Evolutionary conservation across 1,140 invertebrate genomes (phyloP), one percentile per base, ranked within the genome.

Genomic region (Brachionus rubens): DNA sequence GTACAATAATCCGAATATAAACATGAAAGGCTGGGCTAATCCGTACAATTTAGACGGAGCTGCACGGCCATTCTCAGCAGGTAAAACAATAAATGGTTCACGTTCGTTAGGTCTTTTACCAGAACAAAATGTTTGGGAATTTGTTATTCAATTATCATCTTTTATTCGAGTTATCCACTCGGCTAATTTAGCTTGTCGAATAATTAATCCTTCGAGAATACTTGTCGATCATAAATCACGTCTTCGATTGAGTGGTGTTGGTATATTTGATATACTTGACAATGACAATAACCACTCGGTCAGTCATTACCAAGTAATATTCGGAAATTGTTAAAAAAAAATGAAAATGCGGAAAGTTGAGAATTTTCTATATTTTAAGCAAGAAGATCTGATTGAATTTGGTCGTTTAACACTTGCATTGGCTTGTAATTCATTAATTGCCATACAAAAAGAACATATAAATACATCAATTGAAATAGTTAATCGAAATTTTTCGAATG

Each of bases 131-230:
- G 90, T 98, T 77, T 98, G 96, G 95, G 91, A 91, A 77, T 94
- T 96, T 78, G 90, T 98, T 26, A 93, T 98, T 59, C 95, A 98
- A 85, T 86, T 98, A 52, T 96, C 92, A 41, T 92, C 93, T n/a
- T 94, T 93, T 3, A 85, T 98, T 50, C 87, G 95, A 47, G 89
- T 91, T 54, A 92, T 98, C 79, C 96, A 98, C 85, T 89, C 91
- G 67, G 90, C 91, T 77, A 89, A 87, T 19, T 82, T 90, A 16
- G 87, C 88, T 14, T 62, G 77, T 36, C 52, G 48, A 19, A 46
- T 62, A 33, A 26, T 77, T 12, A 76, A 75, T 48, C 26, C 46
- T 3, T 67, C 76, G 9, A 26, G 76, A 48, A 52, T 67, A 14
- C 21, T 67, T 21, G 62, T 65, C 12, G 56, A 77, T 56, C 43